Evolutionary conservation across 1,140 invertebrate genomes (phyloP), one percentile per base, ranked within the genome.

Genomic region (Campoletis sonorensis): DNA sequence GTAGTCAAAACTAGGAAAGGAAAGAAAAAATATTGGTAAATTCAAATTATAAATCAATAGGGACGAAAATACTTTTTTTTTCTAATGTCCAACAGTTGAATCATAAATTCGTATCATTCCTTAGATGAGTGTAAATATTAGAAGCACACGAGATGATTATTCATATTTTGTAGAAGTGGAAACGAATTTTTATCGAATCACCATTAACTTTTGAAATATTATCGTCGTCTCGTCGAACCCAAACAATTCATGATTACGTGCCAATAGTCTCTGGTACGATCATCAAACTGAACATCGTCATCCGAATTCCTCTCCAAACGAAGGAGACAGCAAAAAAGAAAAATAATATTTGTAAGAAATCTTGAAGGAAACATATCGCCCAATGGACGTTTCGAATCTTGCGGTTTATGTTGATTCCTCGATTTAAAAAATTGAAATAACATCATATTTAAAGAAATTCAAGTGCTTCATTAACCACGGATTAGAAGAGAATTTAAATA

Each of bases 101-200:
- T 79, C 82, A 21, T 26, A 81, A 81, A 84, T 76, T 84, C 82
- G 76, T 82, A 83, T 86, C 86, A 86, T 86, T 86, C 84, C 85
- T 84, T 37, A 64, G 70, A 78, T 61, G 18, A 80, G 80, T 83
- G 84, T 86, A 83, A 70, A 85, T 85, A 86, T 18, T 79, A 76
- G 78, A 58, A 23, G n/a, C 45, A 67, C 67, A 37, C 18, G 40
- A 77, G 30, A 37, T 27, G 21, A 61, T 77, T 64, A 37, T 64
- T 64, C 10, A 77, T 77, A 77, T 77, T 77, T 77, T 77, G 27
- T 77, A 61, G 73, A 61, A n/a, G 30, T 77, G 21, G 27, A 77
- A 75, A 26, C 4, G n/a, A 21, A 15, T 27, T 77, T 61, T 77
- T 37, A 27, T 58, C 49, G 72, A 76, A 67, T 27, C 27, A 10